Evolutionary conservation across 2,888 invertebrate species (phyloP), one percentile per base, ranked within the genome.

Genomic region (Leucoma salicis): DNA sequence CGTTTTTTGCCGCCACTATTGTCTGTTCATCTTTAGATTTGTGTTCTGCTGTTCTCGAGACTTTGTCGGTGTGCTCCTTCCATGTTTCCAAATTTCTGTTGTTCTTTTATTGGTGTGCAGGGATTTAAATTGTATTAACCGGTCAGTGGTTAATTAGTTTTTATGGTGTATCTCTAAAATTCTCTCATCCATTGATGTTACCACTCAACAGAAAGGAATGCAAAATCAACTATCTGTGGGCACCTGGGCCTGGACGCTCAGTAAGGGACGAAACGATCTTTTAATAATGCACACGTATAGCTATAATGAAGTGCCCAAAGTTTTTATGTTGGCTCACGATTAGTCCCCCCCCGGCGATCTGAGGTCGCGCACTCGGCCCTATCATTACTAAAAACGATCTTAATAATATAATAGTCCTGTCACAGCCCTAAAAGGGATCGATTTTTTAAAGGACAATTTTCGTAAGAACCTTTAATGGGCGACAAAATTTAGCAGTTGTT

Each of bases 351-450:
- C 68, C 72, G 86, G 87, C 86, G 78, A 68, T 73, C 66, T 58
- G 66, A 70, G 78, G 78, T 74, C 82, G 79, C 80, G 73, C 64
- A 72, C 70, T 70, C 74, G 72, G 66, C 83, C 85, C 88, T 86
- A 80, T 88, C 78, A 88, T 89, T 89, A 88, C 79, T 66, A 73
- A 84, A 81, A 88, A 82, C 82, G 87, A 71, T 85, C 80, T 83
- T 88, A 88, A 89, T 88, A 87, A 82, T 85, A 85, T 89, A 89
- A 89, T 87, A 82, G 81, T 78, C 82, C 82, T 88, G 88, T 89
- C 87, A 84, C 85, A 87, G 76, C 74, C 81, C 75, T 82, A 72
- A 63, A 66, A 66, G 55, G 71, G 74, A 76, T 82, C 80, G 75
- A 74, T 70, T 73, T 74, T 71, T 69, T 72, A 78, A 82, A 74